phyloP scores from a whole-genome alignment of 1,140 invertebrate genomes.

The Trypoxylus dichotomus region DNA sequence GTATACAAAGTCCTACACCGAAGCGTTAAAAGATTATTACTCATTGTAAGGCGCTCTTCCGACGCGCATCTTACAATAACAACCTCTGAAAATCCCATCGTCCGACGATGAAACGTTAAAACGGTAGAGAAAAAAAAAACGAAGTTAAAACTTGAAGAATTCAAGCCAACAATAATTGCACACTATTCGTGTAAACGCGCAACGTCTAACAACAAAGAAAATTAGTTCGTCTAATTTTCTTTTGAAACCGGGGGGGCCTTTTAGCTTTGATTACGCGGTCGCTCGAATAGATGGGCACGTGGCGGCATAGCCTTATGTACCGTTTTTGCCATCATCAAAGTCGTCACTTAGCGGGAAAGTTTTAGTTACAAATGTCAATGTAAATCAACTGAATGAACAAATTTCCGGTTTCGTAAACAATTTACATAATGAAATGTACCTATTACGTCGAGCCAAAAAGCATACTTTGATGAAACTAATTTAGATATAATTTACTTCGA shows the following conservation, averaged over 20 bases:
- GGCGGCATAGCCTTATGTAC: background rate
- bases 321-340: conserved; percentile 1
- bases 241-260: background rate
- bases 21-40: background rate
- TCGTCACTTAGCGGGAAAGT: conserved; percentile 14
- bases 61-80: background rate
- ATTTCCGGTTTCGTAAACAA: conserved; percentile 22
- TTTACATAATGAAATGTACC: conserved; percentile 20
- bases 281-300: background rate
- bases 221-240: conserved; percentile 14
- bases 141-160: background rate
- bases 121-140: background rate
- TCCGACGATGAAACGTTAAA: background rate
- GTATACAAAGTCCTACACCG: background rate
- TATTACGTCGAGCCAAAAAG: background rate
- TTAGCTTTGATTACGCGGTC: conserved; percentile 13
- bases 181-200: background rate
- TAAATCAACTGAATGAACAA: conserved; percentile 16
- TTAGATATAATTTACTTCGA: background rate
- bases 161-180: background rate
- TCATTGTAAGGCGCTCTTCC: background rate
- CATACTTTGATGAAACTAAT: conserved; percentile 11
- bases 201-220: conserved; percentile 13
- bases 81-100: background rate
- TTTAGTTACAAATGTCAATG: conserved; percentile 22